phyloP scores from a whole-genome alignment of 92 coral and sea anemone species.

The Pocillopora grandis region DNA sequence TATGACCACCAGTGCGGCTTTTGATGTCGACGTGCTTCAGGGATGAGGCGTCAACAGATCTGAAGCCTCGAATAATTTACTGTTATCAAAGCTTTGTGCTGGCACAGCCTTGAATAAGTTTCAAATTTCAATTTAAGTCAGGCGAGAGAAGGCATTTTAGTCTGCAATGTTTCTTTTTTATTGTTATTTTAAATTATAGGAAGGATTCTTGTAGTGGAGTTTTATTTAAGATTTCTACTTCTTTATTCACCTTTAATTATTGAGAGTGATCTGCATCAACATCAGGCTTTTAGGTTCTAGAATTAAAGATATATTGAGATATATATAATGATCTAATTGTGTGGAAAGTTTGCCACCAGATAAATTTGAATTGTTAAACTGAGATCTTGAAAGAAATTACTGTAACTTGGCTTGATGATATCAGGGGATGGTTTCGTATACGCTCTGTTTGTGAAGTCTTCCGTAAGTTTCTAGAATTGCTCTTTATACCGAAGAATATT shows the following conservation, averaged over 20 bases:
- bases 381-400: background rate
- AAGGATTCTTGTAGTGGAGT: background rate
- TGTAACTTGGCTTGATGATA: too few species aligned
- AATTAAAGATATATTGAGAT: background rate
- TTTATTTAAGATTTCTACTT: conserved; percentile 22
- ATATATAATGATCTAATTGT: background rate
- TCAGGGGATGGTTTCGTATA: too few species aligned
- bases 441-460: too few species aligned
- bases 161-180: background rate
- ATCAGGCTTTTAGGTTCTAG: too few species aligned
- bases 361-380: background rate
- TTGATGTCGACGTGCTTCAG: background rate
- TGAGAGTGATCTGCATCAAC: background rate
- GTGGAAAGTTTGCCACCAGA: background rate
- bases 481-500: background rate
- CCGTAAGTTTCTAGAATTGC: background rate
- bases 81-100: background rate
- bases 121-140: background rate
- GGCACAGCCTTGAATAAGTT: conserved; percentile 1
- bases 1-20: background rate
- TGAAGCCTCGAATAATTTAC: background rate
- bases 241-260: background rate
- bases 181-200: conserved; percentile 8
- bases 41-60: background rate
- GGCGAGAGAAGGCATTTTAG: background rate